These are phyloP conservation scores for Chlorocebus sabaeus DNA, from an alignment of 2,113 vertebrate genomes.

Conservation along the genomic window DNA sequence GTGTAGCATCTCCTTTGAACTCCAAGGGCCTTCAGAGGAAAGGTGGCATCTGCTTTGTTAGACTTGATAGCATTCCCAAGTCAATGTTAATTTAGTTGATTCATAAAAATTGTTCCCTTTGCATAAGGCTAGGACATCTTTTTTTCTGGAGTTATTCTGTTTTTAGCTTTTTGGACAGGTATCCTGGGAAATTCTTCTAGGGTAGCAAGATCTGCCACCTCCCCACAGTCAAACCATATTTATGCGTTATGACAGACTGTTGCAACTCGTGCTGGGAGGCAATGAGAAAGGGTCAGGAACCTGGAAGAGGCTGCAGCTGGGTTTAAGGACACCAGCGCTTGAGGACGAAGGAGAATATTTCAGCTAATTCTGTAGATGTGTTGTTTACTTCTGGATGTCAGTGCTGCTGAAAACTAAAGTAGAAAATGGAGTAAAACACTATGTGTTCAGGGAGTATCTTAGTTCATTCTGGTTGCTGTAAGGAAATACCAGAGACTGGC, in stretches of 20 bases:
- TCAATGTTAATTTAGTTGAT: not conserved
- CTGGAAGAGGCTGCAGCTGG: not conserved
- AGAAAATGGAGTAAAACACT: not conserved
- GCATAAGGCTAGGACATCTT: not conserved
- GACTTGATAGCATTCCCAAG: not conserved
- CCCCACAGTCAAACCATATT: not conserved
- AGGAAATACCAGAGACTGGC: not conserved
- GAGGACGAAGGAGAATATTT: not conserved
- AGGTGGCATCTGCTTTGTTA: constrained; percentile 9
- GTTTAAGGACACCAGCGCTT: not conserved
- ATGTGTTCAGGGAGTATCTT: not conserved
- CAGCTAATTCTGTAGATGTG: not conserved
- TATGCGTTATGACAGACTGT: not conserved
- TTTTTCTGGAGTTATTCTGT: not conserved
- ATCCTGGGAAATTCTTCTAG: constrained; percentile 7
- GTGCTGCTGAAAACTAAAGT: not conserved
- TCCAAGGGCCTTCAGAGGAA: not conserved
- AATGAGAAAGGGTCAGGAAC: not conserved
- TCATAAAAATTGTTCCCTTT: not conserved
- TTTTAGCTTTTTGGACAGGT: not conserved
- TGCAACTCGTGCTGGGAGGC: not conserved
- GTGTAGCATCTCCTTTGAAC: constrained; percentile 2
- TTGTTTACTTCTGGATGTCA: not conserved
- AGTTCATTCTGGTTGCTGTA: not conserved
- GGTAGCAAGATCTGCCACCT: not conserved